These are phyloP conservation scores for Rhagologus leucostigma DNA, from an alignment of 2,113 vertebrate genomes.

Conservation along the genomic window DNA sequence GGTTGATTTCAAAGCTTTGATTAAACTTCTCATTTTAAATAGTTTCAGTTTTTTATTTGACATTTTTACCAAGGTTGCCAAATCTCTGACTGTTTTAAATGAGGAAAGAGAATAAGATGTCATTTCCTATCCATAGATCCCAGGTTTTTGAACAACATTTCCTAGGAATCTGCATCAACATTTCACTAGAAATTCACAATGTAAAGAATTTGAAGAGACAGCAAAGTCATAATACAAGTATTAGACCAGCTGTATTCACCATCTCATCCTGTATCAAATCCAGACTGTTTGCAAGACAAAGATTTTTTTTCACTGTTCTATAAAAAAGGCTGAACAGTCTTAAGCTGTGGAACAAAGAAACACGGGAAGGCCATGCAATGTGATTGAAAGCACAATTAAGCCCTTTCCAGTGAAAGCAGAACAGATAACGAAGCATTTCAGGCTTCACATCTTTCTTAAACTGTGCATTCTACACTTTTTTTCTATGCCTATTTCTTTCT, in stretches of 20 bases:
- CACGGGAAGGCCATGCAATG: neutral
- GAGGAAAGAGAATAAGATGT: slow-evolving; percentile 4
- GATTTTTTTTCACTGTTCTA: neutral
- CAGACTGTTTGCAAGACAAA: neutral
- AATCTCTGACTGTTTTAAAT: slow-evolving; percentile 14
- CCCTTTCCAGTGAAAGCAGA: neutral
- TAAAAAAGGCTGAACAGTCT: neutral
- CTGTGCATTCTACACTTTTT: neutral
- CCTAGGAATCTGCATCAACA: neutral
- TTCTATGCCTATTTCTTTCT: neutral
- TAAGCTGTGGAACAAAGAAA: neutral
- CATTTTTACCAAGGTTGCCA: slow-evolving; percentile 25
- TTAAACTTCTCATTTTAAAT: slow-evolving; percentile 34
- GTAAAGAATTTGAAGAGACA: slow-evolving; percentile 12
- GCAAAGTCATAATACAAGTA: slow-evolving; percentile 14
- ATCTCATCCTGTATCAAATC: slow-evolving; percentile 4
- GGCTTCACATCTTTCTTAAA: neutral
- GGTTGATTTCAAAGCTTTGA: slow-evolving; percentile 37
- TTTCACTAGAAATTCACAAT: slow-evolving; percentile 19
- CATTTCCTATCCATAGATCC: slow-evolving; percentile 1
- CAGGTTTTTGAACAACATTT: neutral
- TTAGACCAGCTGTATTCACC: neutral
- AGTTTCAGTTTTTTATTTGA: slow-evolving; percentile 15
- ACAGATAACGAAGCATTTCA: neutral
- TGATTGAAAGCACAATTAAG: neutral